Conservation (phyloP, 2,888 invertebrate species). For the Lepidocyrtoides sp. region DNA sequence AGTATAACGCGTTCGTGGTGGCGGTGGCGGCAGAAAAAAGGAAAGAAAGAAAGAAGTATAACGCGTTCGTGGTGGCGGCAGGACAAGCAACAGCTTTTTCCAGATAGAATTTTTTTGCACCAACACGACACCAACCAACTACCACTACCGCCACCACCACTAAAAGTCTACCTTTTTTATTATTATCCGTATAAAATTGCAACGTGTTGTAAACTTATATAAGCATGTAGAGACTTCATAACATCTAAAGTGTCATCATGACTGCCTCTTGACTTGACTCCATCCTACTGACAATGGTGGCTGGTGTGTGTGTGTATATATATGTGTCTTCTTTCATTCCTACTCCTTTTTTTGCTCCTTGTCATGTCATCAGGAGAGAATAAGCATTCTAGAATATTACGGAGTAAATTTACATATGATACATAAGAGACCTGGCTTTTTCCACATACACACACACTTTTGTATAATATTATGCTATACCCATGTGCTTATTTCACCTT, state of each 20-base stretch:
- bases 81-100: constrained; percentile 55
- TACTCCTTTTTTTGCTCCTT: constrained; percentile 9
- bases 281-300: background rate
- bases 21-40: background rate
- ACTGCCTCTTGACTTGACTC: constrained; percentile 55
- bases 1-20: background rate
- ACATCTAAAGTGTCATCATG: constrained; percentile 35
- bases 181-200: background rate
- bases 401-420: constrained; percentile 40
- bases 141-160: background rate
- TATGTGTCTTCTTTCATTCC: background rate
- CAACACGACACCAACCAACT: background rate
- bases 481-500: constrained; percentile 4
- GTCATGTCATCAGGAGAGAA: constrained; percentile 33
- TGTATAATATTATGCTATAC: background rate
- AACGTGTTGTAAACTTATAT: background rate
- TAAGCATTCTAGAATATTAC: background rate
- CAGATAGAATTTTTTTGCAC: constrained; percentile 17
- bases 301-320: background rate
- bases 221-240: background rate
- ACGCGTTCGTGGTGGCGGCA: background rate
- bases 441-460: background rate
- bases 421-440: constrained; percentile 11
- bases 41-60: background rate
- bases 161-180: background rate